phyloP scores from a whole-genome alignment of 2,797 vertebrate genomes.

The Anas flavirostris region DNA sequence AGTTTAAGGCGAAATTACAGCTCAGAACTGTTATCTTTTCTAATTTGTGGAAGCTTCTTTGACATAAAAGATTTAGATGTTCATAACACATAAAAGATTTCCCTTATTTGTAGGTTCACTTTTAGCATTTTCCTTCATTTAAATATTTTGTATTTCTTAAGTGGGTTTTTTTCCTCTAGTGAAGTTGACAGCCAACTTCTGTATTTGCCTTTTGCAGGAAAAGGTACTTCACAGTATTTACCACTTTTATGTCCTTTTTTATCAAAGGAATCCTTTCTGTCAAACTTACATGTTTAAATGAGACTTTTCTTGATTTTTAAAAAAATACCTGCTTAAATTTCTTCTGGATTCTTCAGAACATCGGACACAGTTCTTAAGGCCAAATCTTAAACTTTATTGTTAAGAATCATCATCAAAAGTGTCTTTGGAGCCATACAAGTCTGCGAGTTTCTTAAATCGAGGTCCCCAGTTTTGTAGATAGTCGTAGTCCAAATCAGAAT shows the following conservation, averaged over 20 bases:
- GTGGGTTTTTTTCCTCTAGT: constrained; percentile 71
- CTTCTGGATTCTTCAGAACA: constrained; percentile 82
- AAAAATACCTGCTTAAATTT: constrained; percentile 88
- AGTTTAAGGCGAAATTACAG: constrained; percentile 99
- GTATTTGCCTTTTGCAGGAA: constrained; percentile 78
- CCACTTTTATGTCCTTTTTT: constrained; percentile 86
- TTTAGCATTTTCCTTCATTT: constrained; percentile 75
- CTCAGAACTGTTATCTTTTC: constrained; percentile 91
- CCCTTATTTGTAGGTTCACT: constrained; percentile 70
- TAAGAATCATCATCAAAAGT: constrained; percentile 95
- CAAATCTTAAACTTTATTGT: constrained; percentile 85
- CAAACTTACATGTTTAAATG: constrained; percentile 79
- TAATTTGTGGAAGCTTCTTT: constrained; percentile 86
- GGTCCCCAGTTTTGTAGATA: constrained; percentile 99
- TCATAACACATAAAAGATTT: constrained; percentile 75
- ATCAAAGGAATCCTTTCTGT: constrained; percentile 76
- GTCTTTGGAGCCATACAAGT: constrained; percentile 99
- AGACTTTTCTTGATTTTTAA: constrained; percentile 81
- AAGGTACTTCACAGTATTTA: constrained; percentile 93
- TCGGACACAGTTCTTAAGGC: constrained; percentile 87
- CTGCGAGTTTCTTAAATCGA: constrained; percentile 97
- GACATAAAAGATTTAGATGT: constrained; percentile 79
- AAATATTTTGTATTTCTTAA: constrained; percentile 77
- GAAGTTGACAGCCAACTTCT: constrained; percentile 81
- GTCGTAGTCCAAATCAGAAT: constrained; percentile 99